Evolutionary conservation across 2,113 vertebrate genomes (phyloP), one percentile per base, ranked within the genome.

Genomic region (Hippopotamus amphibius): DNA sequence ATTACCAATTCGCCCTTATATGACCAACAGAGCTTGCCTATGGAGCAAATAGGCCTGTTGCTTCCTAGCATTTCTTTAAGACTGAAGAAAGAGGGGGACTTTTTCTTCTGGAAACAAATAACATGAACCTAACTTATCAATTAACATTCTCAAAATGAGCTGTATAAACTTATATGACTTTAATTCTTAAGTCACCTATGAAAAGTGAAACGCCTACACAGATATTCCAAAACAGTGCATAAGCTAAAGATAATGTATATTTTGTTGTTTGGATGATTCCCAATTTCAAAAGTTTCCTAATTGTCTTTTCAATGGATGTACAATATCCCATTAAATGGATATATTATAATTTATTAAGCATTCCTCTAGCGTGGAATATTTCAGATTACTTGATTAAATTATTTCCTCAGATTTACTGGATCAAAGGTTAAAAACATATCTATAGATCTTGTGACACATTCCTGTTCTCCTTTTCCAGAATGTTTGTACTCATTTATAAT

Each of bases 381-480:
- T 90, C 59, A 81, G 19, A 55, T 88, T 86, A 65, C 19, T 30
- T 63, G 33, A 14, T 19, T 71, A 84, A 61, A 3, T 53, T 81
- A 77, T 37, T 72, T 93, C 55, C 43, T 96, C 46, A 88, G 43
- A 85, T 55, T 84, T 65, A 96, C 16, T 50, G 8, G 19, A 15
- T 88, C 76, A 50, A 55, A 79, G n/a, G 30, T 79, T 84, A 90
- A 81, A 95, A 74, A 68, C 14, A 57, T 10, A 22, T 10, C 74
- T 80, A 21, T 3, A 91, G 59, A 37, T 55, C 37, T 48, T 71
- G 24, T 22, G 33, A 90, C 41, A 21, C 19, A 71, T 12, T 66
- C 12, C 26, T 28, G 26, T 69, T 82, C 88, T 95, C 63, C 61
- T 94, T 77, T 92, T 83, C 86, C 17, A 84, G 22, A 66, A 88